Evolutionary conservation across 1,140 invertebrate species (phyloP), one percentile per base, ranked within the genome.

Genomic region (Chionoecetes opilio): DNA sequence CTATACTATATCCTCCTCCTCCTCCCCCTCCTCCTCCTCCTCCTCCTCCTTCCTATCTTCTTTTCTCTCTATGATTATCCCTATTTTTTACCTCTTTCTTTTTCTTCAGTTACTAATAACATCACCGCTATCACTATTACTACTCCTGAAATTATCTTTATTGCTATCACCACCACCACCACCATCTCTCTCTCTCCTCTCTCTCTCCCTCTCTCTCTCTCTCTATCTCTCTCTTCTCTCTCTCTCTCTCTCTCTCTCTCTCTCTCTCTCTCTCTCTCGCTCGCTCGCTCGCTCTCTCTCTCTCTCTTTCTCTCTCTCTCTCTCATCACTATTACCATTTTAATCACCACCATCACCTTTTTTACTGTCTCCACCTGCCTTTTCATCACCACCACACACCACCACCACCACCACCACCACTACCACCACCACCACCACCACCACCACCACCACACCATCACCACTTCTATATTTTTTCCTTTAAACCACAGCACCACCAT

Each of bases 391-490:
- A n/a, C n/a, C n/a, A n/a, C n/a, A n/a, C n/a, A n/a, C n/a, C n/a
- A n/a, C n/a, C n/a, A n/a, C n/a, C n/a, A n/a, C n/a, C n/a, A n/a
- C n/a, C n/a, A n/a, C n/a, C n/a, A n/a, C n/a, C n/a, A n/a, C n/a
- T n/a, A n/a, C n/a, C n/a, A n/a, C n/a, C n/a, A n/a, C n/a, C n/a
- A n/a, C n/a, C n/a, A n/a, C n/a, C n/a, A n/a, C n/a, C n/a, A n/a
- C 32, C 82, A 84, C 32, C 82, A 84, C 26, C n/a, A n/a, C n/a
- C n/a, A n/a, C 34, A 87, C 85, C 26, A 87, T n/a, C 21, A 75
- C 63, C 63, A n/a, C n/a, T 75, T 75, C 21, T 75, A n/a, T 75
- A n/a, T 53, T 17, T 53, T 53, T 53, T 9, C 46, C 46, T 53
- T 53, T 53, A 53, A 53, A 53, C 46, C 46, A 53, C 46, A 14